Evolutionary conservation across 2,113 vertebrate genomes (phyloP), one percentile per base, ranked within the genome.

Genomic region (Numenius arquata): DNA sequence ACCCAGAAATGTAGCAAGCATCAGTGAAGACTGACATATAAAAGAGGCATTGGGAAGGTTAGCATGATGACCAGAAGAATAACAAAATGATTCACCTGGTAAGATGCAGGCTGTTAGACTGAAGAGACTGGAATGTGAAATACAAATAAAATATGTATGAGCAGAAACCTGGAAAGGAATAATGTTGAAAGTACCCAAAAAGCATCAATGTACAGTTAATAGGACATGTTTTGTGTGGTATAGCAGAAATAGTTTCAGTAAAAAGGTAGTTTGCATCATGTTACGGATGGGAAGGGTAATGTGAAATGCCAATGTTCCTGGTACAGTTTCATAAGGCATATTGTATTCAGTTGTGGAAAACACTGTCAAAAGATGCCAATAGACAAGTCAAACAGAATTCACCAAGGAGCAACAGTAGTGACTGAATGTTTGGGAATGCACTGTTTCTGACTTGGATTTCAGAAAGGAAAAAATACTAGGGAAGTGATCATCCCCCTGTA

Each of bases 401-500:
- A 63, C 4, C 16, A 36, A 22, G 12, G 3, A 88, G 4, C 15
- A 52, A 21, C 7, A 62, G 56, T 2, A 76, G n/a, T 22, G 14
- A 34, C 9, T n/a, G 9, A 6, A n/a, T 29, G n/a, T 61, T 68
- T 85, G 22, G 30, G 17, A 68, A 52, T 2, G 1, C 32, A 14
- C 18, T 41, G 6, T 74, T 88, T 88, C 67, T 59, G 21, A 55
- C n/a, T 53, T 14, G 15, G 2, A 13, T 50, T 84, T 84, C 41
- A 71, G 30, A 78, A 66, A 25, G 12, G 4, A 48, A 62, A 76
- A 72, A 36, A 11, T 3, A 62, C 3, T 4, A 47, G 12, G 29
- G 5, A 22, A 85, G 16, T 32, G 9, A 43, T 22, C 0, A 0
- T 16, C 1, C 3, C 6, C 18, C 19, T 41, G 4, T 62, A 23